Conservation (phyloP, 2,888 invertebrate species). For the Baccha elongata region DNA sequence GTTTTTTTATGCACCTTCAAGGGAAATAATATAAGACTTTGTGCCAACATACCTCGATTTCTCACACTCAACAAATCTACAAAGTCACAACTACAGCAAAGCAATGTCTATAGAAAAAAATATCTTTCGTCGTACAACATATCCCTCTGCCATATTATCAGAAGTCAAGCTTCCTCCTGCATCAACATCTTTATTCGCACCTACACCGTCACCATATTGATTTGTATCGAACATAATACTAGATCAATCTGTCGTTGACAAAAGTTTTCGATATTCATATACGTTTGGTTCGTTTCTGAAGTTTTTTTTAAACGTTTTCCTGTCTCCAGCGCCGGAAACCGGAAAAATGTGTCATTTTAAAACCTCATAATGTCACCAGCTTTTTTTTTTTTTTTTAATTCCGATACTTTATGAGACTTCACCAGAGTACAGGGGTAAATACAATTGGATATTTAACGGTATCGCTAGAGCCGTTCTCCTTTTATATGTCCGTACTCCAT, state of each 20-base stretch:
- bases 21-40: constrained; percentile 14
- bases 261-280: constrained; percentile 28
- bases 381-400: constrained; percentile 34
- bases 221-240: constrained; percentile 36
- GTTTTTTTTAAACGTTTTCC: not conserved
- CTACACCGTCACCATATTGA: constrained; percentile 9
- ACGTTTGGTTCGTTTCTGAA: constrained; percentile 12
- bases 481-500: constrained; percentile 34
- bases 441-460: constrained; percentile 26
- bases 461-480: constrained; percentile 18
- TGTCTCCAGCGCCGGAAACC: constrained; percentile 44
- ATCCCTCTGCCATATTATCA: too few relatives aligned
- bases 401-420: constrained; percentile 42
- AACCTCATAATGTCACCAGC: constrained; percentile 67
- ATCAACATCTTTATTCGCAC: not conserved
- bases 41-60: constrained; percentile 32
- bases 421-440: not conserved
- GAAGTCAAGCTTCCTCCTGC: not conserved
- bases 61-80: constrained; percentile 16
- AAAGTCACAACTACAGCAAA: constrained; percentile 47
- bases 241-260: constrained; percentile 46
- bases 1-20: too few relatives aligned
- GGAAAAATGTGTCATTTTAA: constrained; percentile 67
- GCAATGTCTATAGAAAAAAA: constrained; percentile 2
- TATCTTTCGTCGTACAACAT: not conserved